Conservation (phyloP, 2,113 vertebrate species). For the Tachysurus vachellii region DNA sequence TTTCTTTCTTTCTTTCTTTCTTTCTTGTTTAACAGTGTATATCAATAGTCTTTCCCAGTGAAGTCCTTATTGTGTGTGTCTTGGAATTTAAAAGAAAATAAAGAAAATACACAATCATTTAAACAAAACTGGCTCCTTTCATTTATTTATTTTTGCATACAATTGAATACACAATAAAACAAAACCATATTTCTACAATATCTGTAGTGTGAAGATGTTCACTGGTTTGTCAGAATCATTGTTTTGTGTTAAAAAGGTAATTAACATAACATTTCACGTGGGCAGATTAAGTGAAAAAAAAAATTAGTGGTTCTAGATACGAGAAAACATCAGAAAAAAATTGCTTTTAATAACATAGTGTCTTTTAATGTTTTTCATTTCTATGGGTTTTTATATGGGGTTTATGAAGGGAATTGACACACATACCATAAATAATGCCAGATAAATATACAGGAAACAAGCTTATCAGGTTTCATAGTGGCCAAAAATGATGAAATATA, state of each 20-base stretch:
- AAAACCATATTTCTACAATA: not conserved
- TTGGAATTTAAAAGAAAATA: not conserved
- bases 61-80: not conserved
- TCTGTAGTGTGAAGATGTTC: not conserved
- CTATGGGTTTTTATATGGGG: not conserved
- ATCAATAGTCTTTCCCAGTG: not conserved
- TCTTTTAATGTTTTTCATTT: not conserved
- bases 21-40: not conserved
- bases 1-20: not conserved
- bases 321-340: not conserved
- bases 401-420: not conserved
- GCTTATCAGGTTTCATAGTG: not conserved
- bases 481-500: not conserved
- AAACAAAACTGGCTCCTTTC: not conserved
- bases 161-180: not conserved
- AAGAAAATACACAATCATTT: not conserved
- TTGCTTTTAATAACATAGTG: not conserved
- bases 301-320: not conserved
- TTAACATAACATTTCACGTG: not conserved
- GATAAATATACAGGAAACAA: not conserved
- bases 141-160: not conserved
- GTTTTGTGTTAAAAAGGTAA: not conserved
- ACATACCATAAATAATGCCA: not conserved
- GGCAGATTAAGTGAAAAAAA: not conserved
- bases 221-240: not conserved